phyloP scores from a whole-genome alignment of 92 coral and sea anemone genomes.

The Palythoa grandiflora region DNA sequence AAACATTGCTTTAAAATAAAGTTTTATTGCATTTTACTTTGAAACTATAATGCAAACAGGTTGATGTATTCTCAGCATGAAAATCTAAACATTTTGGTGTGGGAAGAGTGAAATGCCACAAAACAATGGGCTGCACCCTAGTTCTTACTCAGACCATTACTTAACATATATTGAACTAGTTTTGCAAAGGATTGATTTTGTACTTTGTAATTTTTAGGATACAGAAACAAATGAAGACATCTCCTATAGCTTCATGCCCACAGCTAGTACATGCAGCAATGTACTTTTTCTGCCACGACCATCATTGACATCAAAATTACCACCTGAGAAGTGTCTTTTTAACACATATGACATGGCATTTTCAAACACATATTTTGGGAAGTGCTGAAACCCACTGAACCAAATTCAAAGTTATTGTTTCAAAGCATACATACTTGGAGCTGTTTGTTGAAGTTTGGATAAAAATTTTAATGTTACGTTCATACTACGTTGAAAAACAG shows the following conservation, averaged over 20 bases:
- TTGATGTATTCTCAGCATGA: no score
- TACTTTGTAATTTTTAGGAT: background rate
- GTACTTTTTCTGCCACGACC: conserved; percentile 21
- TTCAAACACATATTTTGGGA: conserved; percentile 1
- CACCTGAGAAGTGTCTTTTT: background rate
- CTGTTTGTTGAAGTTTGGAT: conserved; percentile 17
- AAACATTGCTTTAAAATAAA: no score
- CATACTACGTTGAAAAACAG: no score
- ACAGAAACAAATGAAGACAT: conserved; percentile 22
- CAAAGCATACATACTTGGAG: background rate
- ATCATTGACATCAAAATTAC: conserved; percentile 19
- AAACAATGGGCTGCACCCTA: no score
- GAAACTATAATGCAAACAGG: no score
- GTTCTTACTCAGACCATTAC: no score
- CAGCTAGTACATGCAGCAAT: conserved; percentile 44
- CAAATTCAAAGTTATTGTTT: background rate
- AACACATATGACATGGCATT: background rate
- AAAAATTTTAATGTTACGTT: no score
- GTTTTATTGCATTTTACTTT: no score
- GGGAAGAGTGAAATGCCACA: no score
- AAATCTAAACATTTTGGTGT: no score
- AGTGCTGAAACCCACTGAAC: background rate
- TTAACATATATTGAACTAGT: background rate
- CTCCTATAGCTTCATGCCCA: conserved; percentile 38
- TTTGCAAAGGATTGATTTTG: background rate